Base-by-base conservation (phyloP, 2,888 invertebrate genomes). In the Amblyteles armatorius region DNA sequence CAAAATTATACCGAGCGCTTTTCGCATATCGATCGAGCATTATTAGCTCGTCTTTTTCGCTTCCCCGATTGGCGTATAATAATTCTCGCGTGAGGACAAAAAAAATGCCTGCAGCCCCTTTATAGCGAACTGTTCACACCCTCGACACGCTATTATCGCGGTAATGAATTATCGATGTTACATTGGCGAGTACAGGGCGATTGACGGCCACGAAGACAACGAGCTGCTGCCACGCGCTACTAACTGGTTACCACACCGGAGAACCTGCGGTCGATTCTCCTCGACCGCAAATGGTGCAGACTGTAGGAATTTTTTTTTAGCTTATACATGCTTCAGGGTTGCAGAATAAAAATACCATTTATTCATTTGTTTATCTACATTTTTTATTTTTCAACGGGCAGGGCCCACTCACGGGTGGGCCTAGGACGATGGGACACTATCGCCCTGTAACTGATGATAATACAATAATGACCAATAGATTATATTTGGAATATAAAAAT, bases 201-300 rank as follows among this genome's bases (percentile, higher is more conserved):
- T 57, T 55, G 22, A 29, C 60, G 48, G 36, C 44, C 44, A 26
- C 60, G 73, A 60, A 73, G 60, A 73, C 29, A 60, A 73, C 33
- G 22, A 36, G 26, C 71, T 6, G 63, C 19, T 55, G 33, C 6
- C 6, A 33, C n/a, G 63, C 29, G 33, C 6, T 40, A 57, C 44
- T 3, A 26, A 44, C 22, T 13, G 19, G 72, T 57, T 40, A 22
- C 36, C 57, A 36, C 55, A 36, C 33, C 40, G 55, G 40, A 55
- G 50, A 71, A 19, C 52, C 52, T 71, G 71, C 71, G 71, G 71
- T 55, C 44, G 29, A 52, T 19, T n/a, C 52, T 55, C 55, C 36
- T 55, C 55, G 19, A 71, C 71, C 71, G 19, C 71, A 52, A 57
- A 72, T 19, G 2, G 52, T 55, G 36, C 22, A 11, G 3, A 13